A percentile compares a stretch with the other conserved stretches of the same genome.
phyloP scores from a whole-genome alignment of 2,888 invertebrate species.

The Zygaena filipendulae region DNA sequence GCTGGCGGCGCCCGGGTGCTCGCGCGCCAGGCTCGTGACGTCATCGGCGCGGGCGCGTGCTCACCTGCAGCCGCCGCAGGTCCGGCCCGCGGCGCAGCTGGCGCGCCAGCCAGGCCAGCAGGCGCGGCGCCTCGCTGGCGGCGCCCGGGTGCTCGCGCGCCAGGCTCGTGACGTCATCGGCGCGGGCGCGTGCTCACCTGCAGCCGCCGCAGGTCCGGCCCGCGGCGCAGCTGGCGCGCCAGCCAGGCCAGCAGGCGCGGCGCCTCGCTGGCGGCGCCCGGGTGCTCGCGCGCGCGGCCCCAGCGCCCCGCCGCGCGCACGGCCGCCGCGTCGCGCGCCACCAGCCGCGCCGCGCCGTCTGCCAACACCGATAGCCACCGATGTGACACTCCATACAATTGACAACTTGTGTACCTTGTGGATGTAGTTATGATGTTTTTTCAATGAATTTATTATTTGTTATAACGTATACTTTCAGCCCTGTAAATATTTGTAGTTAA shows the following conservation, averaged over 20 bases:
- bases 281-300: conserved; percentile 81
- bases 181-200: too few relatives aligned
- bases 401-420: too few relatives aligned
- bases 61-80: neutral
- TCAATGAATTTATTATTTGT: too few relatives aligned
- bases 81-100: conserved; percentile 35
- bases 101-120: conserved; percentile 82
- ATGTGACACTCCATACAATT: too few relatives aligned
- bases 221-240: conserved; percentile 64
- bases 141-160: conserved; percentile 86
- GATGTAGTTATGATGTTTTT: too few relatives aligned
- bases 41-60: too few relatives aligned
- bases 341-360: conserved; percentile 77
- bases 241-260: conserved; percentile 82
- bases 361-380: too few relatives aligned
- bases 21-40: neutral
- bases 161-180: too few relatives aligned
- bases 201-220: conserved; percentile 9
- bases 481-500: too few relatives aligned
- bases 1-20: conserved; percentile 1
- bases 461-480: too few relatives aligned
- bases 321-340: conserved; percentile 67
- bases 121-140: conserved; percentile 82
- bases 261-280: conserved; percentile 87
- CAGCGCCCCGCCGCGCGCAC: conserved; percentile 77